These are phyloP conservation scores for Acheta domesticus DNA, from an alignment of 2,888 invertebrate species.

Conservation along the genomic window DNA sequence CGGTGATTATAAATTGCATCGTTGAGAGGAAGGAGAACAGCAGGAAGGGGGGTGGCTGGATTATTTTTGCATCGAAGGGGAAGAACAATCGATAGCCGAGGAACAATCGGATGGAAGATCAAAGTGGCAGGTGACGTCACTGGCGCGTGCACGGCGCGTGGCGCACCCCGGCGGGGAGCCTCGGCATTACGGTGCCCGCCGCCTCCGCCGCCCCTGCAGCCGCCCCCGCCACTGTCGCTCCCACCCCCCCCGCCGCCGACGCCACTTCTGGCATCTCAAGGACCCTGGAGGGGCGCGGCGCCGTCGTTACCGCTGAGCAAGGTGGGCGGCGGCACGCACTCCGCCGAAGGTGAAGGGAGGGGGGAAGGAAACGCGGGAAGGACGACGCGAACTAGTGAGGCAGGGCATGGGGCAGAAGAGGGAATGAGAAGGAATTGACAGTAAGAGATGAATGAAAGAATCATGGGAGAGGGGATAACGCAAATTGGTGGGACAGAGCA, in stretches of 20 bases:
- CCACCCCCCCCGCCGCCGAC: not conserved
- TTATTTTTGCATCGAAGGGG: not conserved
- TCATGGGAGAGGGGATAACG: too few relatives aligned
- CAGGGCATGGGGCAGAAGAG: too few relatives aligned
- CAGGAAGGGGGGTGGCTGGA: too few relatives aligned
- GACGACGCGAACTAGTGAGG: not conserved
- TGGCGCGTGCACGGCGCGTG: constrained; percentile 9
- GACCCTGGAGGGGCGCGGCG: not conserved
- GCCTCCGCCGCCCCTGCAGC: too few relatives aligned
- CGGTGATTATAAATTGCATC: too few relatives aligned
- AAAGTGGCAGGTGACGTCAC: not conserved
- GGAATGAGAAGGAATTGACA: too few relatives aligned
- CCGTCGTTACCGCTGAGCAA: not conserved
- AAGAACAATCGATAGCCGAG: not conserved
- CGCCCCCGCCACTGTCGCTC: not conserved
- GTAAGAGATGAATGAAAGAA: too few relatives aligned
- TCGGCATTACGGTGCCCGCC: not conserved
- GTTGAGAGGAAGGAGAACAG: too few relatives aligned
- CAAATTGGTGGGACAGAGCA: too few relatives aligned
- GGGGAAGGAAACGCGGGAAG: not conserved
- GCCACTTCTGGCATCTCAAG: constrained; percentile 18
- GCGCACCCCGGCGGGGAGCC: not conserved
- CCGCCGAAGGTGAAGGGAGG: too few relatives aligned
- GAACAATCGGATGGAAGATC: constrained; percentile 18
- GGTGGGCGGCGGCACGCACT: not conserved